Conservation (phyloP, 2,797 vertebrate genomes). For the Tapera naevia region DNA sequence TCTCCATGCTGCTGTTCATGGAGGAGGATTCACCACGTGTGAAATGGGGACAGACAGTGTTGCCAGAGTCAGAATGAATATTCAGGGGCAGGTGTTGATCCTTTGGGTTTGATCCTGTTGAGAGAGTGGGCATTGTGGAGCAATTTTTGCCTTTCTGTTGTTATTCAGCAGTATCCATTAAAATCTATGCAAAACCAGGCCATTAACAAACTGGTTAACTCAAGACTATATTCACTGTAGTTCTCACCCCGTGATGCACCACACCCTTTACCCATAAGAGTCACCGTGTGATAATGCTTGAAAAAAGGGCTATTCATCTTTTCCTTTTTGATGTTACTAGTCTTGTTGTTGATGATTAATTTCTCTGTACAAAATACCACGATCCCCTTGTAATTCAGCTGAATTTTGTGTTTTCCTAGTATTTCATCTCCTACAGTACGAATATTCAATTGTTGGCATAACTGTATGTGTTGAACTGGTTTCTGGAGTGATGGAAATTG, state of each 20-base stretch:
- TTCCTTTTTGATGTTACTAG: neutral
- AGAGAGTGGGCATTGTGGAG: neutral
- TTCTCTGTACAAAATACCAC: neutral
- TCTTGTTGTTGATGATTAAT: neutral
- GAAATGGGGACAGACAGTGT: neutral
- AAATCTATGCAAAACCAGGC: neutral
- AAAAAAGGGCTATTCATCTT: neutral
- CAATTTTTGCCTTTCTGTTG: neutral
- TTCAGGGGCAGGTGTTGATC: neutral
- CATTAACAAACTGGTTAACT: rapidly evolving
- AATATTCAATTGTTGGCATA: neutral
- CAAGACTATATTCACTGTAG: neutral
- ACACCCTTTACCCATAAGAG: neutral
- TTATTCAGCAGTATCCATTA: neutral
- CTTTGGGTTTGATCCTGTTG: neutral
- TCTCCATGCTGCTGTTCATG: neutral
- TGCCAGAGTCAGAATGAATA: neutral
- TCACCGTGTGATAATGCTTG: neutral
- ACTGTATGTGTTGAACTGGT: neutral
- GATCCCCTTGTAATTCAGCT: neutral
- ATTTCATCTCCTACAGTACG: neutral
- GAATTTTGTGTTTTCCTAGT: neutral
- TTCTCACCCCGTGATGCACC: neutral
- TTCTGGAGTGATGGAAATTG: neutral
- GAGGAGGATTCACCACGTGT: neutral